Conservation (phyloP, 2,888 invertebrate genomes). For the Dioctria rufipes region DNA sequence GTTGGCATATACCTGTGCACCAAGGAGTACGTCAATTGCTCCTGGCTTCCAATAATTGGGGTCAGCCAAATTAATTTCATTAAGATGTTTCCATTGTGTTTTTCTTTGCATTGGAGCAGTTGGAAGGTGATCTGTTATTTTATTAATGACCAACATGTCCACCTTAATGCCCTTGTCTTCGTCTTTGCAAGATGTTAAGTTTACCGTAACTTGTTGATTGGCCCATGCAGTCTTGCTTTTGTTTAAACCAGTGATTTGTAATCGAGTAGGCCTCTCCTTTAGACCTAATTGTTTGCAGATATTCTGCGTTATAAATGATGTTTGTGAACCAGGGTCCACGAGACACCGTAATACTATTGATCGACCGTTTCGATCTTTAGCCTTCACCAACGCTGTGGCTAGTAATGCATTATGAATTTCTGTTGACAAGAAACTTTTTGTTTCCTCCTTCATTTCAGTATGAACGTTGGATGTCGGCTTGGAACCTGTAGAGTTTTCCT, state of each 20-base stretch:
- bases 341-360: background rate
- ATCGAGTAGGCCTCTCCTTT: background rate
- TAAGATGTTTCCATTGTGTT: background rate
- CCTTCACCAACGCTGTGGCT: too few relatives aligned
- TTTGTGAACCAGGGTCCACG: background rate
- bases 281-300: background rate
- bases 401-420: background rate
- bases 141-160: too few relatives aligned
- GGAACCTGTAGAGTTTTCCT: background rate
- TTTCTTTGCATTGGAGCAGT: too few relatives aligned
- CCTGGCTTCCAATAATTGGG: background rate
- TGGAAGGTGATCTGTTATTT: too few relatives aligned
- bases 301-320: background rate
- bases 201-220: too few relatives aligned
- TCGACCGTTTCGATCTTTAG: too few relatives aligned
- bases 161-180: too few relatives aligned
- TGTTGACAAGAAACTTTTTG: background rate
- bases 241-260: background rate
- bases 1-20: background rate
- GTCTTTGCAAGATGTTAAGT: too few relatives aligned
- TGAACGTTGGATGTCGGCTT: background rate
- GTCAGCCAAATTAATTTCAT: too few relatives aligned
- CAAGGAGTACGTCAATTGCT: background rate
- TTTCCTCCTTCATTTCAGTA: background rate
- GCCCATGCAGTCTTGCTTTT: background rate